These are phyloP conservation scores for Archivesica marissinica DNA, from an alignment of 1,140 invertebrate species.

Conservation along the genomic window DNA sequence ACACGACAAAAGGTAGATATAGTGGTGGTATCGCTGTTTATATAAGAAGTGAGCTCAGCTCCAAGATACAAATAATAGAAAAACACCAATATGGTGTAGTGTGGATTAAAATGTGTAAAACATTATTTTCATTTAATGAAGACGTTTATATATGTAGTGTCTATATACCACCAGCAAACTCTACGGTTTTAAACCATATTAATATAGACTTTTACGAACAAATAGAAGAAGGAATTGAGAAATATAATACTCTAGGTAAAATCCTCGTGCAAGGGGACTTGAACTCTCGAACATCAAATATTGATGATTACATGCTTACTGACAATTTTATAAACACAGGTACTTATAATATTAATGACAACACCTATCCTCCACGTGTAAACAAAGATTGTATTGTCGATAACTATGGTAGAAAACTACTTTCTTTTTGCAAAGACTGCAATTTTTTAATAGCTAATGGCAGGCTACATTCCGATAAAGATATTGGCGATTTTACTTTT, in stretches of 20 bases:
- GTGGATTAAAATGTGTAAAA: too few species aligned
- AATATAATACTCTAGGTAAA: slow-evolving; percentile 4
- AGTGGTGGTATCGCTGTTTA: too few species aligned
- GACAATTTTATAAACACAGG: neutral
- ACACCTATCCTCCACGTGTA: neutral
- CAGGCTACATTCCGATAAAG: neutral
- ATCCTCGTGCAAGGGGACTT: neutral
- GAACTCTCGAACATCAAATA: neutral
- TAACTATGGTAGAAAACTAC: slow-evolving; percentile 3
- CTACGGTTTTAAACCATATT: neutral
- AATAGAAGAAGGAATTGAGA: slow-evolving; percentile 37
- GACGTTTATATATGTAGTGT: slow-evolving; percentile 15
- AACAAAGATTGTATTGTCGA: slow-evolving; percentile 11
- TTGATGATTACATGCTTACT: neutral
- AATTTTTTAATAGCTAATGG: slow-evolving; percentile 5
- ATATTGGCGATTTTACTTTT: slow-evolving; percentile 15
- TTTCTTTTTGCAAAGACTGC: slow-evolving; percentile 1
- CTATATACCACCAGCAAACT: slow-evolving; percentile 25
- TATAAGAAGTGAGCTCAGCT: too few species aligned
- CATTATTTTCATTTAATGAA: too few species aligned
- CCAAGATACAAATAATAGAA: too few species aligned
- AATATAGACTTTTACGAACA: slow-evolving; percentile 37
- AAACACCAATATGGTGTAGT: too few species aligned
- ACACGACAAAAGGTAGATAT: too few species aligned
- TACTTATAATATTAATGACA: neutral